Evolutionary conservation across 2,113 vertebrate genomes (phyloP).

Genomic region (Mesoclemmys tuberculata): DNA sequence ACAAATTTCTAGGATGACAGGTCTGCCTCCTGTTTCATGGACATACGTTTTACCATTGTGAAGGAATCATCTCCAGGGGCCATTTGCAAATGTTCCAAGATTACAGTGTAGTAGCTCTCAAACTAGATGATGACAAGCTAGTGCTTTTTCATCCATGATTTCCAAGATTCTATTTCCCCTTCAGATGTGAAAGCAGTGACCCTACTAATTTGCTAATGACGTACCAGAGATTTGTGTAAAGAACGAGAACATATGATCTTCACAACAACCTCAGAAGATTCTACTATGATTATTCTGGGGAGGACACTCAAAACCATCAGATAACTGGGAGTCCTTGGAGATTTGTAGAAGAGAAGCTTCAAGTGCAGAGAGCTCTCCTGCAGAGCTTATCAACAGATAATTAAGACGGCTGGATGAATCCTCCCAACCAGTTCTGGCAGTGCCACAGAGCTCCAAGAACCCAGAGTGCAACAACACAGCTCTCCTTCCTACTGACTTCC

Average conservation of each 20-base stretch:
- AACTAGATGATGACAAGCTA: neutral
- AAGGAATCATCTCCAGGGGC: neutral
- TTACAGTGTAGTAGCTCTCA: no score
- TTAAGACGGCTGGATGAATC: neutral
- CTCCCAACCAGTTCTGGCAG: neutral
- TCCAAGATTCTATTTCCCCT: neutral
- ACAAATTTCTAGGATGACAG: neutral
- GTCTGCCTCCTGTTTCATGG: accelerated
- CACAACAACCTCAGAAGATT: neutral
- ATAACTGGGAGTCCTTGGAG: neutral
- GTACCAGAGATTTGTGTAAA: neutral
- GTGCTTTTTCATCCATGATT: neutral
- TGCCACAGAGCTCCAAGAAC: neutral
- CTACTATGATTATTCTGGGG: neutral
- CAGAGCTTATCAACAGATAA: neutral
- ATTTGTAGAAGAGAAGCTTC: neutral
- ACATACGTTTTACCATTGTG: accelerated
- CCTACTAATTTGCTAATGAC: neutral
- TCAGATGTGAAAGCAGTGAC: neutral
- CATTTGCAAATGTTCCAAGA: neutral
- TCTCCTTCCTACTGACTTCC: neutral
- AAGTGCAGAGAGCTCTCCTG: neutral
- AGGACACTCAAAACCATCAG: neutral
- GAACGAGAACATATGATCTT: neutral
- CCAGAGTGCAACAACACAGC: neutral